Evolutionary conservation across 2,113 vertebrate species (phyloP).

Genomic region (Trichomycterus rosablanca): DNA sequence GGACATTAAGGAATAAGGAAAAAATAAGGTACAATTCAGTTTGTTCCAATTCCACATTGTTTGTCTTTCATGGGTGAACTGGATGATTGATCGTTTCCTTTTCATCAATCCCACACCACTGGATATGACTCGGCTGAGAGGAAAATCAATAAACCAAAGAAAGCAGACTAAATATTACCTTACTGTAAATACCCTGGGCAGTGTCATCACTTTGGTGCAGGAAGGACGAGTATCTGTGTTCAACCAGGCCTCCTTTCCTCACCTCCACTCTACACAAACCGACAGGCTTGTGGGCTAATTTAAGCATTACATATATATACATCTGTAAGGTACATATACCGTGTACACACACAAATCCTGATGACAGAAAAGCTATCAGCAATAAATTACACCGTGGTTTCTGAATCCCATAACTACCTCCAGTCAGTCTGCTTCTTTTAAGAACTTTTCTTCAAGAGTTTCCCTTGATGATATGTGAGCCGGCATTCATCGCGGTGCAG

Average conservation of each 20-base stretch:
- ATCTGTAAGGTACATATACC: constrained; percentile 32
- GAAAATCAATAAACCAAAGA: constrained; percentile 24
- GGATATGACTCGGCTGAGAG: constrained; percentile 13
- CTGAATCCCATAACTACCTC: constrained; percentile 42
- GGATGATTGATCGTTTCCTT: too few relatives aligned
- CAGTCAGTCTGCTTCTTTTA: constrained; percentile 40
- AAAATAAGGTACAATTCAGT: too few relatives aligned
- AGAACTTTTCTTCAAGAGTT: constrained; percentile 35
- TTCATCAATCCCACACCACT: neutral
- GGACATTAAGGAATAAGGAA: too few relatives aligned
- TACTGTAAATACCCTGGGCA: constrained; percentile 26
- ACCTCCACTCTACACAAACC: constrained; percentile 11
- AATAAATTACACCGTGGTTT: constrained; percentile 43
- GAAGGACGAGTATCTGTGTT: neutral
- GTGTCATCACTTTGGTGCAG: constrained; percentile 8
- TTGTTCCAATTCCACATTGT: too few relatives aligned
- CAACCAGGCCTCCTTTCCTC: constrained; percentile 11
- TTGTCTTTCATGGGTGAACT: too few relatives aligned
- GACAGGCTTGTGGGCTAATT: constrained; percentile 23
- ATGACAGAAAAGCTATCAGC: constrained; percentile 45
- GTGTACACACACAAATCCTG: constrained; percentile 34
- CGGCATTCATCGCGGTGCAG: constrained; percentile 44
- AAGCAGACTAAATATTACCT: constrained; percentile 18
- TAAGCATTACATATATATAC: constrained; percentile 2
- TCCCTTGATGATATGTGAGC: constrained; percentile 42